Base-by-base conservation (phyloP, 2,888 invertebrate genomes). In the Euzophera pinguis region DNA sequence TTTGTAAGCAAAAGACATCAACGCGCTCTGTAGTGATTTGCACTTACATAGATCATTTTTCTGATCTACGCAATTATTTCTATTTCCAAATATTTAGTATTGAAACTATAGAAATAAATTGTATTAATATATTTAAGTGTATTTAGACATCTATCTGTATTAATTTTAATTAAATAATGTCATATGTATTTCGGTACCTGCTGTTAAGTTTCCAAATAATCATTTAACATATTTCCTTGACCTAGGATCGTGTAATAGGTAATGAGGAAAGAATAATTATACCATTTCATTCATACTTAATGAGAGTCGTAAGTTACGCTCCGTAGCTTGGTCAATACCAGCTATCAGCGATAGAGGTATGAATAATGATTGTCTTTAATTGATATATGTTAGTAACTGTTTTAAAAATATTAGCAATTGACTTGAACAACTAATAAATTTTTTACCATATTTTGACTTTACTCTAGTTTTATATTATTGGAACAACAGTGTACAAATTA, bases 241-340 rank as follows among this genome's bases (percentile, higher is more conserved):
- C 41, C 49, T 39, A 50, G 29, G 32, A 29, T 39, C 16, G 35
- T 10, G 16, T 16, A 50, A 48, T 48, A 22, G 22, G 14, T 27
- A 39, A 39, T 50, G 29, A 39, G 39, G 49, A 50, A 50, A 50
- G 39, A 50, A 50, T 50, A 39, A 49, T 49, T 49, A 39, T 49
- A 39, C 27, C n/a, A 39, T 50, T 50, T 32, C 49, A 16, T 27
- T 41, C 13, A 39, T 39, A 13, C 9, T 7, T 12, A 49, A 49
- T 39, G 49, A 50, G 39, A 27, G 38, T 12, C 48, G 48, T 27
- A 32, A 39, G 39, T 39, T 49, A 49, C 38, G 39, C 22, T 29
- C 12, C 38, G 49, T 29, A 14, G 27, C 49, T 39, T 50, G 9
- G 49, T 14, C 49, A 50, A 50, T 39, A 16, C 14, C 29, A 29